A percentile compares a stretch with the other conserved stretches of the same genome.
These are phyloP conservation scores for Arvicanthis niloticus DNA, from an alignment of 2,113 vertebrate genomes.

Conservation along the genomic window DNA sequence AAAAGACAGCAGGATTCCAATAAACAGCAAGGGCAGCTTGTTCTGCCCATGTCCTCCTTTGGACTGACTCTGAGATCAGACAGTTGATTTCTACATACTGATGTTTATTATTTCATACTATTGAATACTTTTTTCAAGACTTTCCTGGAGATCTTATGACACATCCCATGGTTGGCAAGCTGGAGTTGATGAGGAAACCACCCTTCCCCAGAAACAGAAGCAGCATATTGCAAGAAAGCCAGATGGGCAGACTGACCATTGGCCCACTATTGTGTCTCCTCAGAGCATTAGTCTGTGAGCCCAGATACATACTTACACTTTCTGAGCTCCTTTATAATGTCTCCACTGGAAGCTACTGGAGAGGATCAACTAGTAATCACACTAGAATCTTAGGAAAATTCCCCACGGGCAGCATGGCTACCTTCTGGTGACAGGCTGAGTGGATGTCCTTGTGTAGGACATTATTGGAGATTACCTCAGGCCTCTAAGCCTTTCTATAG, in stretches of 20 bases:
- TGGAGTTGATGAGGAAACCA: too few species aligned
- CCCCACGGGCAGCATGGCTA: neutral
- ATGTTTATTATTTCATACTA: slow-evolving; percentile 42
- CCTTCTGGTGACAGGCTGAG: neutral
- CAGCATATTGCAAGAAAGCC: slow-evolving; percentile 25
- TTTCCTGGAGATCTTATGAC: neutral
- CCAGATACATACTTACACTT: neutral
- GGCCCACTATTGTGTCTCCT: neutral
- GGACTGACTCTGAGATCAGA: neutral
- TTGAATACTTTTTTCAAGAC: neutral
- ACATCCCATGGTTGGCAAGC: neutral
- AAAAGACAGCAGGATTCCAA: fast-evolving
- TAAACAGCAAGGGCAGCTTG: neutral
- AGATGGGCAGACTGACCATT: neutral
- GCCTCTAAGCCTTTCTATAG: neutral
- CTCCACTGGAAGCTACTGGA: neutral
- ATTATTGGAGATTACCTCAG: neutral
- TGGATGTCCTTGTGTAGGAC: neutral
- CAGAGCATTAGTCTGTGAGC: neutral
- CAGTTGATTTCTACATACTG: neutral
- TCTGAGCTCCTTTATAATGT: neutral
- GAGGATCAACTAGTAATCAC: neutral
- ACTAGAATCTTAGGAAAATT: neutral
- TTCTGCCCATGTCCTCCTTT: neutral
- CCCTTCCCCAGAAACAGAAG: neutral